These are phyloP conservation scores for Stichopus chloronotus DNA, from an alignment of 35 echinoderm and acorn worm species.

Conservation along the genomic window DNA sequence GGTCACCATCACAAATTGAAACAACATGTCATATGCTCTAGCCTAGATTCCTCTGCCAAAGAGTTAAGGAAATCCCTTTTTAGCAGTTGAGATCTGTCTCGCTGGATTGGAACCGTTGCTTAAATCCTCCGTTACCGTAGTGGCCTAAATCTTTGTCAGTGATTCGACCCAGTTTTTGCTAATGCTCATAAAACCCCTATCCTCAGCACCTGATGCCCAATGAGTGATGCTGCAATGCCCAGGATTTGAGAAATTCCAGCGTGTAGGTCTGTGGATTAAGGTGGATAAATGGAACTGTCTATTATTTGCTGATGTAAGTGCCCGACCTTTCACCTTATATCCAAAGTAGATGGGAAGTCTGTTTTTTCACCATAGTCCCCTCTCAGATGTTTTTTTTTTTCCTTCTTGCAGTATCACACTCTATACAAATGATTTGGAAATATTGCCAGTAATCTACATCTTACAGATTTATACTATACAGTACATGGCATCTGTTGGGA, in stretches of 20 bases:
- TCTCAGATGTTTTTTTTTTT: background rate
- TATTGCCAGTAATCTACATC: too few species aligned
- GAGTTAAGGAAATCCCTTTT: constrained; percentile 35
- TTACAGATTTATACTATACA: too few species aligned
- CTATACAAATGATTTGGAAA: too few species aligned
- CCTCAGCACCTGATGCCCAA: background rate
- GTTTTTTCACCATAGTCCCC: background rate
- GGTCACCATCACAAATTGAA: background rate
- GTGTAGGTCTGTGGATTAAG: constrained; percentile 30
- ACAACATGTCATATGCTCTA: background rate
- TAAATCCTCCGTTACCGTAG: constrained; percentile 2
- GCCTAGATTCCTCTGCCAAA: background rate
- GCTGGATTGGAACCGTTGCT: background rate
- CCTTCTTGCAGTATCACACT: too few species aligned
- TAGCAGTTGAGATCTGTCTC: background rate
- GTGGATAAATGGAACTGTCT: constrained; percentile 17
- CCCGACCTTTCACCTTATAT: background rate
- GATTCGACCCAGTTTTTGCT: constrained; percentile 25
- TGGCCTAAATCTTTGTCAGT: constrained; percentile 44
- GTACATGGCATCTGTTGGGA: too few species aligned
- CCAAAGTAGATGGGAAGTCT: background rate
- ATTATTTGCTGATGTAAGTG: background rate
- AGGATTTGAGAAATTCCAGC: constrained; percentile 14
- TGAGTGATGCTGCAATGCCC: constrained; percentile 19
- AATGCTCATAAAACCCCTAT: constrained; percentile 8